Evolutionary conservation across 2,113 vertebrate species (phyloP).

Genomic region (Todiramphus chloris): DNA sequence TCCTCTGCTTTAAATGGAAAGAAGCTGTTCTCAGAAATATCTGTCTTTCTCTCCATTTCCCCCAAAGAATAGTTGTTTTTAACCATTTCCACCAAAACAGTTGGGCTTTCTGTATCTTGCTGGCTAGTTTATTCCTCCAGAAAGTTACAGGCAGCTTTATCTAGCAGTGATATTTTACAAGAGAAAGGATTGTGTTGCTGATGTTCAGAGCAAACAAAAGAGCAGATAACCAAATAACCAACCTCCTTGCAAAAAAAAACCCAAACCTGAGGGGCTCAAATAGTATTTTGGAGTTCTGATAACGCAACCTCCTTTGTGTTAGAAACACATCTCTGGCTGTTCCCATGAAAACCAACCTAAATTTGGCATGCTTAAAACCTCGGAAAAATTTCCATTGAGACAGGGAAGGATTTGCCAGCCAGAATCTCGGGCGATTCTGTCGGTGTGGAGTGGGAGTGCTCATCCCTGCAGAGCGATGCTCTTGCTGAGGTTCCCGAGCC

Average conservation of each 20-base stretch:
- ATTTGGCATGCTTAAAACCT: not conserved
- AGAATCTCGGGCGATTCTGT: not conserved
- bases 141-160: not conserved
- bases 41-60: not conserved
- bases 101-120: not conserved
- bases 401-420: not conserved
- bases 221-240: not conserved
- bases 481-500: not conserved
- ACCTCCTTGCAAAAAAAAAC: not conserved
- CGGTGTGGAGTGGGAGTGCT: not conserved
- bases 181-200: not conserved
- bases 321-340: not conserved
- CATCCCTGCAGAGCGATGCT: not conserved
- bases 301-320: not conserved
- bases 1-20: not conserved
- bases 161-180: not conserved
- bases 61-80: not conserved
- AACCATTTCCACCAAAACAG: not conserved
- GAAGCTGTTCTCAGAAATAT: not conserved
- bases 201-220: not conserved
- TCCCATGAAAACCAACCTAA: slow-evolving; percentile 14
- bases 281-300: not conserved
- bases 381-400: not conserved
- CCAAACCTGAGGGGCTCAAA: not conserved
- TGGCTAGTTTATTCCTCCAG: not conserved